Percentiles rank a stretch among this genome's conserved stretches.
Evolutionary conservation across 2,113 vertebrate genomes (phyloP).

Genomic region (Anarrhichthys ocellatus): DNA sequence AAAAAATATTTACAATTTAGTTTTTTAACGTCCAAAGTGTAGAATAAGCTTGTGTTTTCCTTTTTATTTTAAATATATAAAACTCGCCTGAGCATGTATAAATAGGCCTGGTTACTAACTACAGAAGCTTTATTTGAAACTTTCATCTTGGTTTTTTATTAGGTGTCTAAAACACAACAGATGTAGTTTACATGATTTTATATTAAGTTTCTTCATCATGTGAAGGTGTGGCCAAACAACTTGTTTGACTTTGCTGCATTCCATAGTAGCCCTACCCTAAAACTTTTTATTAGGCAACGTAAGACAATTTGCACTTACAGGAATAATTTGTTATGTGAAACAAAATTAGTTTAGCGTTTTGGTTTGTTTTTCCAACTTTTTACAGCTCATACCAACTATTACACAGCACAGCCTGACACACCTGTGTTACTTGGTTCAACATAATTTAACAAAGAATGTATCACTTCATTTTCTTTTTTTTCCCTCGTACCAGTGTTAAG

Average conservation of each 20-base stretch:
- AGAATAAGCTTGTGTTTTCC: conserved; percentile 22
- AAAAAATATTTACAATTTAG: background rate
- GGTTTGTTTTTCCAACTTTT: conserved; percentile 16
- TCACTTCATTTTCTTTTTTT: background rate
- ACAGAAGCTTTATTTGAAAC: background rate
- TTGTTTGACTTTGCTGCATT: conserved; percentile 68
- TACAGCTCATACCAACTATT: conserved; percentile 20
- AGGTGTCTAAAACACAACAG: background rate
- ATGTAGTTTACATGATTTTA: conserved; percentile 16
- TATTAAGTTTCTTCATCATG: conserved; percentile 46
- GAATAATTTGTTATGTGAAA: background rate
- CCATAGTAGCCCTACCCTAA: conserved; percentile 46
- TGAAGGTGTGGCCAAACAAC: conserved; percentile 66
- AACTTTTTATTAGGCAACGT: conserved; percentile 31
- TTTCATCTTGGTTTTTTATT: conserved; percentile 9
- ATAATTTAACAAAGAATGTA: background rate
- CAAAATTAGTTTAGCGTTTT: conserved; percentile 5
- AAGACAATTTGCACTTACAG: background rate
- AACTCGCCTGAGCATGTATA: background rate
- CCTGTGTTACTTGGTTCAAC: background rate
- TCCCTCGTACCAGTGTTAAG: background rate
- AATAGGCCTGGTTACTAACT: background rate
- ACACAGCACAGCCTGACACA: background rate
- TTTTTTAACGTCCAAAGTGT: conserved; percentile 6
- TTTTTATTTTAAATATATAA: conserved; percentile 6